Evolutionary conservation across 2,113 vertebrate genomes (phyloP), one percentile per base, ranked within the genome.

Genomic region (Brachionichthys hirsutus): DNA sequence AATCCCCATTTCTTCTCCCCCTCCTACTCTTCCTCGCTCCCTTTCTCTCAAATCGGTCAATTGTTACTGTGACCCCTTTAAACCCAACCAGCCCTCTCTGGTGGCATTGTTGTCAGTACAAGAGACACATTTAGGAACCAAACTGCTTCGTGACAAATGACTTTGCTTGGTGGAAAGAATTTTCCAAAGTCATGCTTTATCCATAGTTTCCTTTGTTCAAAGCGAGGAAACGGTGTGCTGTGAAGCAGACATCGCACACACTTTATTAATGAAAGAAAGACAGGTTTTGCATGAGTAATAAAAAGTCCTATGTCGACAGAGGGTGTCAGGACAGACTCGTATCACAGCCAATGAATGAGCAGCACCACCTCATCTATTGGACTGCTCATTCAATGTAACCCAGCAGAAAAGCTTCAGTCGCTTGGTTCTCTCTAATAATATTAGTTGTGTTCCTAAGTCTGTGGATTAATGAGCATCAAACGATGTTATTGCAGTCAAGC

Each of bases 11-110:
- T 83, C 67, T 78, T 74, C 77, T 65, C 78, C 73, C 78, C 70
- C 81, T 71, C 59, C 70, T 61, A 70, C 73, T 70, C 75, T 77
- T 78, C 70, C 66, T 71, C 59, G 54, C 56, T 67, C 83, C 70
- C 80, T 78, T 83, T 87, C 81, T 64, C 74, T 86, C 71, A 75
- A 78, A 80, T 68, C 62, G 57, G 78, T 84, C 82, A 73, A 78
- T 85, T 88, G 86, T 88, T 82, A 77, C 78, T 81, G 82, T 85
- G 87, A 86, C 83, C 82, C 74, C 82, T 87, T 87, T 87, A 85
- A 83, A 79, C 78, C 70, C 82, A 19, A 50, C 68, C 52, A 44
- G 36, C 78, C 67, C 78, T 60, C 77, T 67, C 62, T 82, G 17
- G 55, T 71, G 36, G 74, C 54, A 56, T 81, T 73, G 61, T 80